phyloP scores from a whole-genome alignment of 1,140 invertebrate genomes.

The Periplaneta americana region DNA sequence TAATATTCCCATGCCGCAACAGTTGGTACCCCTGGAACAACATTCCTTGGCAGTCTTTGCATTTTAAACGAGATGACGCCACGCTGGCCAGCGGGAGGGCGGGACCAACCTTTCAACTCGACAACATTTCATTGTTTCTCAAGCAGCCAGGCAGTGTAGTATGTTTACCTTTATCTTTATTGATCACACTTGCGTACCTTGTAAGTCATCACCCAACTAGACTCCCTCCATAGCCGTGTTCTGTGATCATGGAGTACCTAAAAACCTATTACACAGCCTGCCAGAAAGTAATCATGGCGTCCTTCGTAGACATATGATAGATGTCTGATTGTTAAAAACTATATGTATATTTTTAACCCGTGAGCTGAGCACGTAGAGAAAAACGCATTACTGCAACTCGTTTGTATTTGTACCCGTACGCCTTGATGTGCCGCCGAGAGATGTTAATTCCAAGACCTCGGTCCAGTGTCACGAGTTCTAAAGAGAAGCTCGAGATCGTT shows the following conservation, averaged over 20 bases:
- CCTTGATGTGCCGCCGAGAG: neutral
- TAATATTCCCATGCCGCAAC: neutral
- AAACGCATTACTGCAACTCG: neutral
- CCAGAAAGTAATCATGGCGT: neutral
- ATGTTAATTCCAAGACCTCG: neutral
- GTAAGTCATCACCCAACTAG: conserved; percentile 4
- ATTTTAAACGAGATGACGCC: neutral
- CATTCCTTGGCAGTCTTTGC: neutral
- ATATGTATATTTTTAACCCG: neutral
- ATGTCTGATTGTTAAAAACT: neutral
- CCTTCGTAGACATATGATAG: neutral
- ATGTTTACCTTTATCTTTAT: conserved; percentile 12
- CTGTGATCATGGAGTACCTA: neutral
- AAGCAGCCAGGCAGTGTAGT: neutral
- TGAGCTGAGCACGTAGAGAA: neutral
- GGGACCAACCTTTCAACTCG: neutral
- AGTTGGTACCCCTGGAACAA: neutral
- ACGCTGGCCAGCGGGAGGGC: neutral
- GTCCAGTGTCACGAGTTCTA: too few species aligned
- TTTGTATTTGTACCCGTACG: neutral
- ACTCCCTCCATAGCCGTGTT: neutral
- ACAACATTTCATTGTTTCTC: conserved; percentile 3
- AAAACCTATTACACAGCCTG: neutral
- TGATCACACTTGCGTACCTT: conserved; percentile 6
- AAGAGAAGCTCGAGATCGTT: too few species aligned